Base-by-base conservation (phyloP, 2,113 vertebrate genomes). In the Diglossa brunneiventris region DNA sequence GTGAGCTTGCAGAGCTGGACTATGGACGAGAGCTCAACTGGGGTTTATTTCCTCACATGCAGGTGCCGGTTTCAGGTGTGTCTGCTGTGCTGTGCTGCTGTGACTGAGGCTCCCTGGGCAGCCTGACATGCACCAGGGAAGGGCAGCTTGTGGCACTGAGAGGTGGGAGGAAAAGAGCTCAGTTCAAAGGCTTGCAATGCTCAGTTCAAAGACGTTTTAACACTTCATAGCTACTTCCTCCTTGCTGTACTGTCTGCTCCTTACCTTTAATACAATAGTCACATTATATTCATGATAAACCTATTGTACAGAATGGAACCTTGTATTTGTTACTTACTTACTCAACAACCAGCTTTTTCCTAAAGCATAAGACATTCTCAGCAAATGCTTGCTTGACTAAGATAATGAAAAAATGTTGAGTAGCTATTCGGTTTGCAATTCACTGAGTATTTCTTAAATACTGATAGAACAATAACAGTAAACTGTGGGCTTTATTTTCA, bases 161-260 rank as follows among this genome's bases (percentile, higher is more conserved):
- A 83, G 52, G 33, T 33, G 39, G 78, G 31, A 76, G n/a, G 46
- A 81, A 87, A 83, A 81, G 21, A 88, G 15, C 20, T 78, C 39
- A 35, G 37, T 70, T 89, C 77, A 80, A 80, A 76, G 58, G 20
- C 67, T 90, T 62, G 50, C 92, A 84, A 62, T 63, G 17, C 66
- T 75, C 39, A 27, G 26, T 61, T 95, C 70, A 86, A 91, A 89
- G 77, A 23, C 5, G 8, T 94, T 92, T 91, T 68, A 80, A 52
- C n/a, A 64, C 35, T 87, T 87, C 37, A 20, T 21, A 56, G 35
- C 26, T 83, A 61, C 35, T 81, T 92, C 81, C 69, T 91, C 61
- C 67, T 33, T 49, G 59, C 23, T 66, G 52, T 17, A 33, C 55
- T 73, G 6, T 62, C 76, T 89, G 50, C 13, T 18, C 37, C 64